phyloP scores from a whole-genome alignment of 92 coral and sea anemone species.

The Bergia sp. region DNA sequence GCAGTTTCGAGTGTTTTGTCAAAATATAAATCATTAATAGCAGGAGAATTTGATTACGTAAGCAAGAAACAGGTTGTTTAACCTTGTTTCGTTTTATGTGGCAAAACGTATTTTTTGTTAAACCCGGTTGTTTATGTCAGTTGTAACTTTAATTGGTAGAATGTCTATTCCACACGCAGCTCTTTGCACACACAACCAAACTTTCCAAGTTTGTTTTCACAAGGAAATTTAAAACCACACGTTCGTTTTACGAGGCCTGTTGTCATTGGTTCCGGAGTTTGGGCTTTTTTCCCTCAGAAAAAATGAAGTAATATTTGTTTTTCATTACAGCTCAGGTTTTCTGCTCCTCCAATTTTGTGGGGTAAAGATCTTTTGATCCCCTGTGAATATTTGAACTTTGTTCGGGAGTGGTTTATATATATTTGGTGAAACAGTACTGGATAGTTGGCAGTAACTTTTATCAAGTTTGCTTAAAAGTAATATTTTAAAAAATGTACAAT shows the following conservation, averaged over 20 bases:
- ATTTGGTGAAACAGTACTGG: too few relatives aligned
- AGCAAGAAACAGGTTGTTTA: constrained; percentile 36
- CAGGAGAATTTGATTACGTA: constrained; percentile 30
- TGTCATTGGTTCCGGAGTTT: constrained; percentile 11
- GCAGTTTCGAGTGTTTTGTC: constrained; percentile 22
- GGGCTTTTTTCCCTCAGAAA: not conserved
- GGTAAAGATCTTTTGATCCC: not conserved
- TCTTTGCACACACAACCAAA: not conserved
- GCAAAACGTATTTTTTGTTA: not conserved
- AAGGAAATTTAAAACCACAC: not conserved
- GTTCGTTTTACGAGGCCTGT: constrained; percentile 33
- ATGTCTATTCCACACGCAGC: constrained; percentile 14
- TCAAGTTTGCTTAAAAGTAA: too few relatives aligned
- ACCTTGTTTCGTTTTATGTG: constrained; percentile 27
- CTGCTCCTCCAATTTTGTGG: not conserved
- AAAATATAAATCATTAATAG: constrained; percentile 25
- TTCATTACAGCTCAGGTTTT: not conserved
- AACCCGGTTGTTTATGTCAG: constrained; percentile 6
- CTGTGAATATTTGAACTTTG: not conserved
- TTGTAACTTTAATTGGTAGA: not conserved
- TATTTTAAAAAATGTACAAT: too few relatives aligned
- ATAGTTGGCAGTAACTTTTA: too few relatives aligned
- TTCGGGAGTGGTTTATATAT: too few relatives aligned
- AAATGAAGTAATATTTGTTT: constrained; percentile 20
- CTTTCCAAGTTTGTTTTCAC: constrained; percentile 29